Percentiles rank a stretch among this genome's conserved stretches.
These are phyloP conservation scores for Sebastes miniatus DNA, from an alignment of 2,797 vertebrate genomes.

Conservation along the genomic window DNA sequence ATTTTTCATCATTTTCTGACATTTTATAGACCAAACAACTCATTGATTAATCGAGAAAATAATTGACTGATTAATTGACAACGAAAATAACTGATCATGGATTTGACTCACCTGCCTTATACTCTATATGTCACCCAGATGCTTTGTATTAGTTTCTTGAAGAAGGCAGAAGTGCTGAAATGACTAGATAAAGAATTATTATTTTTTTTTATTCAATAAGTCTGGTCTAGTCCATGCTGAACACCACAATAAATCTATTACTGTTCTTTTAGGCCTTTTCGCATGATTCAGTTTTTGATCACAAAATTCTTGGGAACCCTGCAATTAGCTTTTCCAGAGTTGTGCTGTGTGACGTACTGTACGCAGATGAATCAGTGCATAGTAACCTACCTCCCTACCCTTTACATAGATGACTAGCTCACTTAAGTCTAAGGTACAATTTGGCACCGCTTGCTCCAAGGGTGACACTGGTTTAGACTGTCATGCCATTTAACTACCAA, in stretches of 20 bases:
- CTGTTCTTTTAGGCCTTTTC: too few relatives aligned
- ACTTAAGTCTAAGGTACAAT: background rate
- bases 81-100: too few relatives aligned
- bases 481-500: constrained; percentile 24
- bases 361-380: background rate
- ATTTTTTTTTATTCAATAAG: background rate
- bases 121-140: too few relatives aligned
- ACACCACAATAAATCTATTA: too few relatives aligned
- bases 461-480: constrained; percentile 10
- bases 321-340: background rate
- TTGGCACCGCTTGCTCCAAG: background rate
- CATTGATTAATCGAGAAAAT: fast-evolving
- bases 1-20: too few relatives aligned
- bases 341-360: background rate
- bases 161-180: too few relatives aligned
- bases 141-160: too few relatives aligned
- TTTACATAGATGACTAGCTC: background rate
- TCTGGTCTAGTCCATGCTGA: background rate
- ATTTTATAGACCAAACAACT: too few relatives aligned
- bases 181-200: background rate
- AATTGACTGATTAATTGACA: too few relatives aligned
- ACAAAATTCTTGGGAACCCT: background rate
- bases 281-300: background rate
- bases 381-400: background rate
- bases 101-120: background rate